Evolutionary conservation across 1,140 invertebrate species (phyloP).

Genomic region (Ericerus pela): DNA sequence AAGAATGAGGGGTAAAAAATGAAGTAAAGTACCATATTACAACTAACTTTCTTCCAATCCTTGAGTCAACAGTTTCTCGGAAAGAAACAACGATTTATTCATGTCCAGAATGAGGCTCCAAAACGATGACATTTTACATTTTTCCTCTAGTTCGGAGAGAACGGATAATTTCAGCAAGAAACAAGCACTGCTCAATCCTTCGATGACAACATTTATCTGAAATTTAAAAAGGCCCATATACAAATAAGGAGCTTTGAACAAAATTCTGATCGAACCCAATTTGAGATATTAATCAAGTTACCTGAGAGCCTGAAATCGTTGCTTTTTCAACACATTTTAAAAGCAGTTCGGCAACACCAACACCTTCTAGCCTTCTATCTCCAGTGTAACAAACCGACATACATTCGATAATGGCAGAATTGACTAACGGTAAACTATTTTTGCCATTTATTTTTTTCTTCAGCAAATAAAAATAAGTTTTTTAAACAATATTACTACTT

Average conservation of each 20-base stretch:
- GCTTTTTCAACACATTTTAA: slow-evolving; percentile 55
- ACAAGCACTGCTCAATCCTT: slow-evolving; percentile 61
- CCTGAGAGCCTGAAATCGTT: slow-evolving; percentile 44
- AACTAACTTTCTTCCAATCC: slow-evolving; percentile 49
- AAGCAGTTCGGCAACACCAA: slow-evolving; percentile 40
- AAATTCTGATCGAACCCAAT: background rate
- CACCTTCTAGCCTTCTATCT: slow-evolving; percentile 35
- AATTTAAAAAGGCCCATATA: slow-evolving; percentile 9
- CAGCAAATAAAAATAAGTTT: slow-evolving; percentile 21
- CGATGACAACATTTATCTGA: slow-evolving; percentile 46
- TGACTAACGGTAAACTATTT: slow-evolving; percentile 56
- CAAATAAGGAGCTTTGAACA: background rate
- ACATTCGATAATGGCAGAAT: slow-evolving; percentile 61
- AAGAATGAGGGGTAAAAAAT: no score
- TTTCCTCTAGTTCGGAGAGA: slow-evolving; percentile 32
- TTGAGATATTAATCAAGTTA: slow-evolving; percentile 22
- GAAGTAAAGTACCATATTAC: slow-evolving; percentile 9
- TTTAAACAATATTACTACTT: background rate
- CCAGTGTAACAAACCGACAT: slow-evolving; percentile 45
- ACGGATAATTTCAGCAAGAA: slow-evolving; percentile 49
- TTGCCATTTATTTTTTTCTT: slow-evolving; percentile 64
- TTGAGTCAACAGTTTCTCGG: slow-evolving; percentile 60
- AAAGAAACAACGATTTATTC: slow-evolving; percentile 63
- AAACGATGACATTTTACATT: slow-evolving; percentile 39
- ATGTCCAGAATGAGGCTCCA: slow-evolving; percentile 54